Conservation (phyloP, 2,113 vertebrate species). For the Macquaria ambigua region DNA sequence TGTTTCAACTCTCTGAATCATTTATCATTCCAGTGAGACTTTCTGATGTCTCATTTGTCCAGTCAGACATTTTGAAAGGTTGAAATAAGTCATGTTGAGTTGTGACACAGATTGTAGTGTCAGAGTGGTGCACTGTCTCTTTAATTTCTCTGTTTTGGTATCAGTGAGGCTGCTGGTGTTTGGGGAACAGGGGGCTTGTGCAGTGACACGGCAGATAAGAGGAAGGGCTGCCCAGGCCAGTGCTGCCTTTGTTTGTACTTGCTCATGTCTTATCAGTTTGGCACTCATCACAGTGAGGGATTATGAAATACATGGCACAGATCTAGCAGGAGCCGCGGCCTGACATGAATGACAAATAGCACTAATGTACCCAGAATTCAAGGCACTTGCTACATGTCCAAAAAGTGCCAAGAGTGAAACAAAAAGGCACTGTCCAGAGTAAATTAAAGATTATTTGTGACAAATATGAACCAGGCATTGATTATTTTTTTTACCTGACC, state of each 20-base stretch:
- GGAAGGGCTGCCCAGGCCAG: conserved; percentile 53
- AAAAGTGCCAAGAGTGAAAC: conserved; percentile 5
- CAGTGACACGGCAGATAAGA: conserved; percentile 73
- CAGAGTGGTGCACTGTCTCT: conserved; percentile 40
- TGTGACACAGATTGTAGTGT: conserved; percentile 20
- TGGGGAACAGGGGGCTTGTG: conserved; percentile 62
- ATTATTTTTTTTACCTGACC: not conserved
- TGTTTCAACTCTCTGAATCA: not conserved
- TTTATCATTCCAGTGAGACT: not conserved
- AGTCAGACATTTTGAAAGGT: conserved; percentile 6
- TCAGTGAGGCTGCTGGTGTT: conserved; percentile 56
- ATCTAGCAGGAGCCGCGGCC: conserved; percentile 31
- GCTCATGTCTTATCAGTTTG: conserved; percentile 76
- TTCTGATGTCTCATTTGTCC: conserved; percentile 9
- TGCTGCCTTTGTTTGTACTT: conserved; percentile 75
- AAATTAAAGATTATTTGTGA: not conserved
- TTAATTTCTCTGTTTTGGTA: conserved; percentile 56
- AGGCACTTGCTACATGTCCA: not conserved
- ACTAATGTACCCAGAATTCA: conserved; percentile 20
- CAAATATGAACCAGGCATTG: not conserved
- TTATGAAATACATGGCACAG: conserved; percentile 66
- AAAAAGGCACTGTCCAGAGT: not conserved
- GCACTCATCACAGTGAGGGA: conserved; percentile 62
- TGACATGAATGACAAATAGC: conserved; percentile 55
- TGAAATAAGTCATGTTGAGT: conserved; percentile 30